Evolutionary conservation across 2,113 vertebrate genomes (phyloP).

Genomic region (Forbesichthys agassizii): DNA sequence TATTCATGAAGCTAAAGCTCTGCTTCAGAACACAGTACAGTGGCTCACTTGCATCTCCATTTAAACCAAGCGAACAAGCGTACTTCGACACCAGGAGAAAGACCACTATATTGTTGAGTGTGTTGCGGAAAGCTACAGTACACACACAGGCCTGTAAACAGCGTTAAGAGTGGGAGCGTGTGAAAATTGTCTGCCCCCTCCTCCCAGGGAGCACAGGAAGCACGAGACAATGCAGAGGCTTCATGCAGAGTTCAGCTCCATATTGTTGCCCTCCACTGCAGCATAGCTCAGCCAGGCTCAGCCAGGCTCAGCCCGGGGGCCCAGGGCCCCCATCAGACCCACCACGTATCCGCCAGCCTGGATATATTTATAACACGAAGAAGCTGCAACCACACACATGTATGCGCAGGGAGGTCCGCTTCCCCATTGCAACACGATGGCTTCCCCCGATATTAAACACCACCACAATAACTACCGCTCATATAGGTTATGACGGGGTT

Average conservation of each 20-base stretch:
- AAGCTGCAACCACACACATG: slow-evolving; percentile 55
- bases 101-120: slow-evolving; percentile 19
- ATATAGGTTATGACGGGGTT: slow-evolving; percentile 25
- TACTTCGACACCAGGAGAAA: slow-evolving; percentile 22
- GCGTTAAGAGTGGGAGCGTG: slow-evolving; percentile 69
- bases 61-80: slow-evolving; percentile 24
- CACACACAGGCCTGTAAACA: slow-evolving; percentile 30
- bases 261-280: slow-evolving; percentile 59
- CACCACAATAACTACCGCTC: background rate
- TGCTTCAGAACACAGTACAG: slow-evolving; percentile 24
- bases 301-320: background rate
- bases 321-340: slow-evolving; percentile 42
- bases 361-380: slow-evolving; percentile 73
- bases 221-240: slow-evolving; percentile 79
- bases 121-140: slow-evolving; percentile 2
- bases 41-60: slow-evolving; percentile 16
- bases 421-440: background rate
- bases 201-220: slow-evolving; percentile 81
- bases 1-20: slow-evolving; percentile 12
- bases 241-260: slow-evolving; percentile 72
- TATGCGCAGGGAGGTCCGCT: slow-evolving; percentile 43
- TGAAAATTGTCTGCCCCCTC: slow-evolving; percentile 74
- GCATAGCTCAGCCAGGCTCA: slow-evolving; percentile 35
- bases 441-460: too few species aligned
- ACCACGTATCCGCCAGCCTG: slow-evolving; percentile 62